These are phyloP conservation scores for Sandelia bainsii DNA, from an alignment of 2,797 vertebrate species.

Conservation along the genomic window DNA sequence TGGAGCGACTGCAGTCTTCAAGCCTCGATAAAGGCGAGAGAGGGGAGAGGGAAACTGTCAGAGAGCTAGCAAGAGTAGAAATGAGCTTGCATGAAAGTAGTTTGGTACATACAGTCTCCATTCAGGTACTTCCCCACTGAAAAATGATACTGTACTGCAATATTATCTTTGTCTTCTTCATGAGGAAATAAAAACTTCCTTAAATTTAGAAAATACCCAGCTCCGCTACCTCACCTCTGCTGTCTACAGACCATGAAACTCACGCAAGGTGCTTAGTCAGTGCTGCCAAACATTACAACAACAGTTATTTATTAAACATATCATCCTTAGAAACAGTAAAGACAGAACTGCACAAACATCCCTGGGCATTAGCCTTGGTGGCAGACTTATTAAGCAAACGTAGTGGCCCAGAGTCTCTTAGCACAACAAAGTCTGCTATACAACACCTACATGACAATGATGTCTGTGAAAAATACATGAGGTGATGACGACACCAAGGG, in stretches of 20 bases:
- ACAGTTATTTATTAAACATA: conserved; percentile 19
- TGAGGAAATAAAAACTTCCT: conserved; percentile 46
- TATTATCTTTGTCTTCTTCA: conserved; percentile 34
- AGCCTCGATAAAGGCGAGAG: conserved; percentile 30
- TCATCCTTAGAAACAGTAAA: background rate
- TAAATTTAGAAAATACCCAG: conserved; percentile 31
- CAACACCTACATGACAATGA: conserved; percentile 45
- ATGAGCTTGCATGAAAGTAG: conserved; percentile 32
- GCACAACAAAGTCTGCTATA: conserved; percentile 49
- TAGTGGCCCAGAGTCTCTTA: conserved; percentile 20
- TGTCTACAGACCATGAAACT: background rate
- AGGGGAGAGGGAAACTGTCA: conserved; percentile 20
- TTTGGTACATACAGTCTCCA: background rate
- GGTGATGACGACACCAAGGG: conserved; percentile 15
- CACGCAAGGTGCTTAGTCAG: conserved; percentile 25
- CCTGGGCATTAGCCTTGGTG: conserved; percentile 4
- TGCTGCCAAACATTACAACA: background rate
- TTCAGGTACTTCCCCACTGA: conserved; percentile 24
- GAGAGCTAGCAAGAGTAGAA: conserved; percentile 24
- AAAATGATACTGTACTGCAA: conserved; percentile 11
- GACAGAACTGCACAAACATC: conserved; percentile 19
- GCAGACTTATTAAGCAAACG: conserved; percentile 48
- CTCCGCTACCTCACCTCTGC: background rate
- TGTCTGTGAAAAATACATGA: conserved; percentile 72
- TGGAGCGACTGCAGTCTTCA: conserved; percentile 47